Conservation (phyloP, 1,140 invertebrate species). For the Drosophila pseudoananassae region DNA sequence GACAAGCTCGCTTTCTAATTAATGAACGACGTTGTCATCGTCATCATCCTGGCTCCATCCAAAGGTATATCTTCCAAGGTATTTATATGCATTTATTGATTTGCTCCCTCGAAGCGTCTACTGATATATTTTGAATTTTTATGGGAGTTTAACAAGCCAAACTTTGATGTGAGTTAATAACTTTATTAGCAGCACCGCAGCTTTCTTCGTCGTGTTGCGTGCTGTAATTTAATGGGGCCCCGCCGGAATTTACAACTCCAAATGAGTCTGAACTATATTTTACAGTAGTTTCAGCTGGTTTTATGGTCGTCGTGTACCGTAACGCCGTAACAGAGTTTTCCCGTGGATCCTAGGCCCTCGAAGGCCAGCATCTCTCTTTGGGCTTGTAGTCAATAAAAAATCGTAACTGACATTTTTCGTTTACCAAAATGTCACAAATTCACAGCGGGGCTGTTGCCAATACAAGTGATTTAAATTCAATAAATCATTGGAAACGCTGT, state of each 20-base stretch:
- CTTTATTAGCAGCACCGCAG: conserved; percentile 63
- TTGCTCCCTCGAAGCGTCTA: conserved; percentile 15
- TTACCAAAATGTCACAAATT: conserved; percentile 84
- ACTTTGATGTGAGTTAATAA: conserved; percentile 74
- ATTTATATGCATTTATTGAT: conserved; percentile 79
- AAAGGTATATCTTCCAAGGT: conserved; percentile 33
- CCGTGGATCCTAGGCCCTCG: conserved; percentile 50
- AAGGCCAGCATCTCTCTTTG: conserved; percentile 4
- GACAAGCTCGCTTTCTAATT: conserved; percentile 66
- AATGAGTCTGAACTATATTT: conserved; percentile 78
- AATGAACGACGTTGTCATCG: conserved; percentile 72
- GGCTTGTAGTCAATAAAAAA: conserved; percentile 76
- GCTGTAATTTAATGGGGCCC: conserved; percentile 55
- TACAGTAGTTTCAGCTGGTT: conserved; percentile 72
- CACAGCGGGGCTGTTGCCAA: conserved; percentile 84
- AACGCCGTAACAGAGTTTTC: conserved; percentile 47
- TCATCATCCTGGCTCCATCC: background rate
- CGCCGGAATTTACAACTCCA: conserved; percentile 69
- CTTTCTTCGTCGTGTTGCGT: conserved; percentile 55
- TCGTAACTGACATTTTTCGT: conserved; percentile 84
- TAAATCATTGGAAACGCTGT: conserved; percentile 80
- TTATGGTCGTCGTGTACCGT: conserved; percentile 68
- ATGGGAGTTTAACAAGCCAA: conserved; percentile 73
- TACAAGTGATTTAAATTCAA: conserved; percentile 84
- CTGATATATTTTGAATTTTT: conserved; percentile 77